Percentiles rank a stretch among this genome's conserved stretches.
phyloP scores from a whole-genome alignment of 2,797 vertebrate species.

The Otolemur crassicaudatus region DNA sequence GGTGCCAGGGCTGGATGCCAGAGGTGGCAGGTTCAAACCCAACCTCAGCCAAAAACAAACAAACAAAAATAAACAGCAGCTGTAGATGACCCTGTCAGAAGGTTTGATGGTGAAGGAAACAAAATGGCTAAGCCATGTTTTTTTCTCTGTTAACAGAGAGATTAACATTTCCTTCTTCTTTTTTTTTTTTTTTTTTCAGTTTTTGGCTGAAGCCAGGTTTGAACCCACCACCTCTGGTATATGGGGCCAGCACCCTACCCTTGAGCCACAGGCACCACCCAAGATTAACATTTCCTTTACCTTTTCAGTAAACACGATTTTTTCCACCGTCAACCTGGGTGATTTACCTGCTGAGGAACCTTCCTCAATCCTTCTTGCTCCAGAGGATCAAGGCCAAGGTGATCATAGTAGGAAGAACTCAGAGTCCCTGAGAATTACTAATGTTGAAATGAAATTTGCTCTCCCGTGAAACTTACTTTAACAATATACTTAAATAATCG shows the following conservation, averaged over 20 bases:
- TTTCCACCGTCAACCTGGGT: neutral
- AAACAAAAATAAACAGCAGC: neutral
- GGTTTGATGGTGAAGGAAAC: neutral
- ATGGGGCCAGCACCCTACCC: no score
- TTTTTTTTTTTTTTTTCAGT: no score
- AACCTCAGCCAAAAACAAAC: no score
- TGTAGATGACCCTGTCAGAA: neutral
- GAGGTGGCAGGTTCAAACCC: no score
- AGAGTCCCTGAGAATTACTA: neutral
- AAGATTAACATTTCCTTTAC: neutral
- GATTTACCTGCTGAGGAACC: neutral
- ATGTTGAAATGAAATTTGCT: conserved; percentile 28
- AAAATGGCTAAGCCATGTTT: neutral
- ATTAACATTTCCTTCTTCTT: conserved; percentile 5
- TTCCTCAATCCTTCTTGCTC: neutral
- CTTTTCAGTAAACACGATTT: neutral
- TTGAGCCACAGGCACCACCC: no score
- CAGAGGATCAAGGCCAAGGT: neutral
- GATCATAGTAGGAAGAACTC: neutral
- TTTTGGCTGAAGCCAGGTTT: no score
- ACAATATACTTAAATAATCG: neutral
- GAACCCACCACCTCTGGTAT: no score
- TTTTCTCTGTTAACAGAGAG: neutral
- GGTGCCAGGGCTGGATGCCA: no score
- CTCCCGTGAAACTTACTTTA: neutral